A percentile compares a stretch with the other conserved stretches of the same genome.
phyloP scores from a whole-genome alignment of 2,797 vertebrate species.

The Chrysocyon brachyurus region DNA sequence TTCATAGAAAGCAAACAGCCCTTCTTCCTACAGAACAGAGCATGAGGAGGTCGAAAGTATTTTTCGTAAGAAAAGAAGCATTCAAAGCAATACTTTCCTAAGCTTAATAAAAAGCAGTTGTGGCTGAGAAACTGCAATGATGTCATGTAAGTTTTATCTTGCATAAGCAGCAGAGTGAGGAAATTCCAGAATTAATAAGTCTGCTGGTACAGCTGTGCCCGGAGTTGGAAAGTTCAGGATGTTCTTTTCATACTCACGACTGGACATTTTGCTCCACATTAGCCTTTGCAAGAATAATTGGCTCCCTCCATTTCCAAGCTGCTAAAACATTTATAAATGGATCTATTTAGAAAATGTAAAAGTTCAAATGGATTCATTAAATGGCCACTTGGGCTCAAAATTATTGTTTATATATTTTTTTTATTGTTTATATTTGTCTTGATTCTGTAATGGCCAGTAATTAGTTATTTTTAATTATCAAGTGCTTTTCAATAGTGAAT shows the following conservation, averaged over 20 bases:
- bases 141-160: constrained; percentile 71
- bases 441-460: background rate
- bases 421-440: background rate
- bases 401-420: background rate
- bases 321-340: constrained; percentile 62
- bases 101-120: constrained; percentile 61
- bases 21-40: background rate
- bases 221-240: constrained; percentile 82
- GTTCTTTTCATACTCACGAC: constrained; percentile 81
- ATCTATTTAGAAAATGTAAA: constrained; percentile 40
- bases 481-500: background rate
- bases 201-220: constrained; percentile 75
- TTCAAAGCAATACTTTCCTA: constrained; percentile 58
- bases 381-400: background rate
- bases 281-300: constrained; percentile 77
- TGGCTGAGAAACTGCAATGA: constrained; percentile 35
- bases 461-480: background rate
- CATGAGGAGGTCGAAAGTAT: background rate
- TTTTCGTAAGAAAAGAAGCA: constrained; percentile 48
- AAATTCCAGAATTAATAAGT: constrained; percentile 83
- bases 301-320: constrained; percentile 62
- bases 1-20: background rate
- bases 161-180: constrained; percentile 73
- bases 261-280: constrained; percentile 79
- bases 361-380: background rate